Base-by-base conservation (phyloP, 2,888 invertebrate genomes). In the Drosophila peninsularis region DNA sequence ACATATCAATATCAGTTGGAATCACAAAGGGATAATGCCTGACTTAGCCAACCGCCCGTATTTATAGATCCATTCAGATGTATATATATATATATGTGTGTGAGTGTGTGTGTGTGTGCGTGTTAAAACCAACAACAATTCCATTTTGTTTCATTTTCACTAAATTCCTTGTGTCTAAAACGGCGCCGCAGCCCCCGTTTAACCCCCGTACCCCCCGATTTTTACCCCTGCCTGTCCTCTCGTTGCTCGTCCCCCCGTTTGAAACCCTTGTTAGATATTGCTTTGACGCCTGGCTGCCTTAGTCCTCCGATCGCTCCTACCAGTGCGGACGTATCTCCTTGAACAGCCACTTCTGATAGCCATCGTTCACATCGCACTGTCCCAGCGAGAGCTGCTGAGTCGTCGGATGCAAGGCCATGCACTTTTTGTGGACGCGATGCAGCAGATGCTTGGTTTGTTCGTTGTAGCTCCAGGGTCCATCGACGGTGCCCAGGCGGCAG, bases 391-490 rank as follows among this genome's bases (percentile, higher is more conserved):
- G 92, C 70, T 96, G 95, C 32, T 95, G 94, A 17, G 96, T 95
- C 90, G 96, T 95, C 0, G 97, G 97, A 93, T 97, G 96, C 50
- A 97, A 93, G 0, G 97, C 96, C 91, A 97, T 94, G 89, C 98
- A 98, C 91, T 96, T 95, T 76, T 95, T 95, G 91, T 96, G 95
- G 1, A 95, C 94, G 45, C 96, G 94, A 91, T 98, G 97, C 49
- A 96, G 92, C 19, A 98, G 90, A 21, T 96, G 96, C 71, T 94
- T 94, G 11, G 94, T 94, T 55, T 94, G 95, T 86, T 96, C 95
- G 87, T 98, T 96, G 91, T 96, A 99, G 90, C 96, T 94, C 99
- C 99, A 99, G 0, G 98, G 98, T 0, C 99, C 99, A 90, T 97
- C 96, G 2, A 98, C 98, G 14, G 97, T 97, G 55, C 98, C 98